A percentile compares a stretch with the other conserved stretches of the same genome.
phyloP scores from a whole-genome alignment of 1,140 invertebrate genomes.

The Lasaia peninsularis region DNA sequence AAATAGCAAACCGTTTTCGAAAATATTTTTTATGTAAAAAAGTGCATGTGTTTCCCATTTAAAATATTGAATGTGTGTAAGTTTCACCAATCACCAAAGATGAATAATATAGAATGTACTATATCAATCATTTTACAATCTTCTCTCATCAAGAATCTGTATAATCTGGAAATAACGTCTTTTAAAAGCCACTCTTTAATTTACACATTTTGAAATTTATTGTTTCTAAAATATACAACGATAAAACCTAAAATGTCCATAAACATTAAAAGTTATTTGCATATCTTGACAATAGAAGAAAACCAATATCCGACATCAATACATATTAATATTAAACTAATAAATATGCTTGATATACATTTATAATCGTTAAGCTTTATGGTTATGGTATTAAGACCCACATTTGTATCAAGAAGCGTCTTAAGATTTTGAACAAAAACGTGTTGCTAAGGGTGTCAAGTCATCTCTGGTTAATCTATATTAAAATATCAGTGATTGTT shows the following conservation, averaged over 20 bases:
- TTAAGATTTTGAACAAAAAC: neutral
- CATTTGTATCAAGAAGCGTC: slow-evolving; percentile 2
- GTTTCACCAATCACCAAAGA: no score
- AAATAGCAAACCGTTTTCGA: no score
- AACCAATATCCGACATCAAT: slow-evolving; percentile 69
- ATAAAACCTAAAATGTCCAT: slow-evolving; percentile 11
- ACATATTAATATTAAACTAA: slow-evolving; percentile 62
- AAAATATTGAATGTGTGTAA: no score
- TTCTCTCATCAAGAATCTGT: no score
- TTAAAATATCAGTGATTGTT: slow-evolving; percentile 72
- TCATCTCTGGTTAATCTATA: slow-evolving; percentile 72
- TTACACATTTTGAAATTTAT: neutral
- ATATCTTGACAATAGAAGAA: slow-evolving; percentile 57
- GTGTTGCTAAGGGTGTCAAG: slow-evolving; percentile 52
- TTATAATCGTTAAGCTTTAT: slow-evolving; percentile 16
- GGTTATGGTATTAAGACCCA: slow-evolving; percentile 21
- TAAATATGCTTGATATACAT: neutral
- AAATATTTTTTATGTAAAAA: no score
- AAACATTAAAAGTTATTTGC: slow-evolving; percentile 52
- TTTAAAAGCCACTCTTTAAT: neutral
- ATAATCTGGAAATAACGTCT: neutral
- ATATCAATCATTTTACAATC: no score
- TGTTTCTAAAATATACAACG: slow-evolving; percentile 6
- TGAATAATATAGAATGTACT: no score
- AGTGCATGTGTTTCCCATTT: no score